Percentiles rank a stretch among this genome's conserved stretches.
phyloP scores from a whole-genome alignment of 64 coral and sea anemone species.

The Cladopsammia gracilis region DNA sequence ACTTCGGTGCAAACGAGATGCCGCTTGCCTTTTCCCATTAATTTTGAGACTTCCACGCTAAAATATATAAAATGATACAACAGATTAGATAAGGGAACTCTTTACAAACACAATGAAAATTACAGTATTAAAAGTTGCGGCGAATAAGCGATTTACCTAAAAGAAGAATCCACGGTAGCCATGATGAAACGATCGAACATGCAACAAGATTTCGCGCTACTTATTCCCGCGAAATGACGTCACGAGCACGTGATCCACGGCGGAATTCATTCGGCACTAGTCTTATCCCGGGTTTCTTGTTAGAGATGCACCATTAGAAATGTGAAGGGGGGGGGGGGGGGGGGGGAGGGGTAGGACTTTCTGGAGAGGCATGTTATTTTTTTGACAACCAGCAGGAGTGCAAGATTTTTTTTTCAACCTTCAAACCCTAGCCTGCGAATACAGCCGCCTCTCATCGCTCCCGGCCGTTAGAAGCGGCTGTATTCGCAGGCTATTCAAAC shows the following conservation, averaged over 20 bases:
- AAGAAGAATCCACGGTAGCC: background rate
- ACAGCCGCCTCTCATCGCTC: no score
- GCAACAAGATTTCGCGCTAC: constrained; percentile 33
- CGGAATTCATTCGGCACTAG: constrained; percentile 1
- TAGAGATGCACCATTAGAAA: no score
- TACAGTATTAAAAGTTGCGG: background rate
- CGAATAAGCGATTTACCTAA: constrained; percentile 13
- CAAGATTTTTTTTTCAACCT: no score
- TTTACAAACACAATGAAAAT: background rate
- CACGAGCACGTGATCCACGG: constrained; percentile 11
- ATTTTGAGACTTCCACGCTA: constrained; percentile 86
- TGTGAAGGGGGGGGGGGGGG: no score
- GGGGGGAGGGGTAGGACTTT: no score
- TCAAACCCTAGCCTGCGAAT: no score
- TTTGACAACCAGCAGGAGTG: no score
- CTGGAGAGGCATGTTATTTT: no score
- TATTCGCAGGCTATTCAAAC: no score
- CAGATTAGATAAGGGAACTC: background rate
- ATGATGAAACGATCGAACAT: constrained; percentile 10
- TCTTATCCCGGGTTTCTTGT: background rate
- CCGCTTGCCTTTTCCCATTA: constrained; percentile 82
- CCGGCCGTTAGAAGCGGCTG: no score
- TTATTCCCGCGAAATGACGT: constrained; percentile 38
- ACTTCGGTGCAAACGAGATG: constrained; percentile 93
- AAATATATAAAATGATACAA: background rate